Conservation (phyloP, 1,140 invertebrate species). For the Drosophila albomicans region DNA sequence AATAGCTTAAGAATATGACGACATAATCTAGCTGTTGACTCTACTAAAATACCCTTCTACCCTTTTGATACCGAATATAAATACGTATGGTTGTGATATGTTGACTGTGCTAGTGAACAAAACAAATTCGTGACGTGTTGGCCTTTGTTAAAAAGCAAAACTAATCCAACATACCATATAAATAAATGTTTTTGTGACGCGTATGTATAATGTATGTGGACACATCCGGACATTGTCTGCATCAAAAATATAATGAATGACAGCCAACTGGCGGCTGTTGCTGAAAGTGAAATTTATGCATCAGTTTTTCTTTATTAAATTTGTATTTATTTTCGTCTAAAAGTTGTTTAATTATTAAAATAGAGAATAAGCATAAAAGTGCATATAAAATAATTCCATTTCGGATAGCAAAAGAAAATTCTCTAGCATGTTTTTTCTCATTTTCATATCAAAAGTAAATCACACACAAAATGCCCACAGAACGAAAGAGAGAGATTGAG, state of each 20-base stretch:
- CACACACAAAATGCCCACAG: constrained; percentile 31
- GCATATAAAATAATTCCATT: constrained; percentile 71
- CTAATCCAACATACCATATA: constrained; percentile 37
- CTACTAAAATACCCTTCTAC: too few relatives aligned
- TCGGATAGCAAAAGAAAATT: constrained; percentile 18
- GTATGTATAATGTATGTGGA: constrained; percentile 15
- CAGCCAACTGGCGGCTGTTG: constrained; percentile 46
- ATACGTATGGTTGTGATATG: neutral
- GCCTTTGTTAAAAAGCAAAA: constrained; percentile 51
- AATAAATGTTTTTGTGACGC: constrained; percentile 40
- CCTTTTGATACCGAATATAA: too few relatives aligned
- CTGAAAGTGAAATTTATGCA: constrained; percentile 54
- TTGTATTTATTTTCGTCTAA: constrained; percentile 32
- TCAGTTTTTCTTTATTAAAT: constrained; percentile 37
- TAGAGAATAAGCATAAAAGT: constrained; percentile 68
- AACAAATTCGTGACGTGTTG: constrained; percentile 59
- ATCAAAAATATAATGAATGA: constrained; percentile 43
- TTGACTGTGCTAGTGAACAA: constrained; percentile 26
- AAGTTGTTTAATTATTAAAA: constrained; percentile 64
- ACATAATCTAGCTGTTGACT: too few relatives aligned
- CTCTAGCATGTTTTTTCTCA: neutral
- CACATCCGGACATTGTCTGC: constrained; percentile 3
- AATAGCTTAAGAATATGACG: too few relatives aligned
- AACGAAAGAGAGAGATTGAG: neutral
- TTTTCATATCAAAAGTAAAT: constrained; percentile 28